These are phyloP conservation scores for Phengaris alcon DNA, from an alignment of 2,888 invertebrate genomes.

Conservation along the genomic window DNA sequence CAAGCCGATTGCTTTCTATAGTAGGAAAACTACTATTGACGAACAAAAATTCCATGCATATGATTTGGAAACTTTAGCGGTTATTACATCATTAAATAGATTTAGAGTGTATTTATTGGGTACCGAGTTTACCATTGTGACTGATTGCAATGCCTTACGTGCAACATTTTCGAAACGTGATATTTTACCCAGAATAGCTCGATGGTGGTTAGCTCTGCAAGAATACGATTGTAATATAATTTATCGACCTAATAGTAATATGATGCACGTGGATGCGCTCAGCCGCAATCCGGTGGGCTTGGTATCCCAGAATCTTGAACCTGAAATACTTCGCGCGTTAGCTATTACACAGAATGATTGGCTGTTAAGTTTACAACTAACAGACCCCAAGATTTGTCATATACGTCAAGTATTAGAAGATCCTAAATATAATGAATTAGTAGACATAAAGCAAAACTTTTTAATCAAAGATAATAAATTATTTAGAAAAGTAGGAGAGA, in stretches of 20 bases:
- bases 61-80: not conserved
- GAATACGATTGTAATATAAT: not conserved
- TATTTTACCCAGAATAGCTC: conserved; percentile 6
- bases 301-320: not conserved
- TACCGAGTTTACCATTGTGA: conserved; percentile 4
- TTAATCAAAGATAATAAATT: too few relatives aligned
- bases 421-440: too few relatives aligned
- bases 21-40: not conserved
- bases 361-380: too few relatives aligned
- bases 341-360: too few relatives aligned
- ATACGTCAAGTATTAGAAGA: too few relatives aligned
- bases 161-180: too few relatives aligned
- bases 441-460: too few relatives aligned
- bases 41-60: conserved; percentile 14
- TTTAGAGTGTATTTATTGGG: conserved; percentile 21
- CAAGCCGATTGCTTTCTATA: conserved; percentile 10
- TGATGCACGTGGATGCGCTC: conserved; percentile 8
- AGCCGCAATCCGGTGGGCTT: conserved; percentile 3
- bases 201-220: conserved; percentile 19
- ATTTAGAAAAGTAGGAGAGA: too few relatives aligned
- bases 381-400: too few relatives aligned
- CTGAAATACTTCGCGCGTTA: not conserved
- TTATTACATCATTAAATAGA: not conserved
- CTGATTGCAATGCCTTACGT: too few relatives aligned
- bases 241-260: conserved; percentile 3